Percentiles rank a stretch among this genome's conserved stretches.
Conservation (phyloP, 2,888 invertebrate genomes). For the Saturnia japonica region DNA sequence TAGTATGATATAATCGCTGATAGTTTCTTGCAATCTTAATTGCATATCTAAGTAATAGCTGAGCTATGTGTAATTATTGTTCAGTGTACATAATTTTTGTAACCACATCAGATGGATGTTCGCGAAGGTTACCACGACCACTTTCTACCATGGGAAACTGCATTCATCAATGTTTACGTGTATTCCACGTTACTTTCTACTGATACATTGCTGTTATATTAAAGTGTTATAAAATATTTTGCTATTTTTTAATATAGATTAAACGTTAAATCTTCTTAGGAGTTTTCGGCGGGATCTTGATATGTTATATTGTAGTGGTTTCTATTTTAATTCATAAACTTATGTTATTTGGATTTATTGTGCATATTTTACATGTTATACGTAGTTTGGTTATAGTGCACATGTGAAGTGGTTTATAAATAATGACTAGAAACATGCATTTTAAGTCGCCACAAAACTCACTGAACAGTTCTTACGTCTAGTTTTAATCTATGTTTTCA, state of each 20-base stretch:
- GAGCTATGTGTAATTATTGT: slow-evolving; percentile 15
- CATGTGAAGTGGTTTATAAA: too few relatives aligned
- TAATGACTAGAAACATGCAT: too few relatives aligned
- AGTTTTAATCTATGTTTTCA: too few relatives aligned
- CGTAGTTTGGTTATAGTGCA: too few relatives aligned
- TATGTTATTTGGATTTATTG: too few relatives aligned
- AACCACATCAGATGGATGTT: slow-evolving; percentile 38
- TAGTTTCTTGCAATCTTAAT: slow-evolving; percentile 1
- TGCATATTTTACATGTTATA: too few relatives aligned
- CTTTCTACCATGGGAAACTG: slow-evolving; percentile 77
- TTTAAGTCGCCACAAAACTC: too few relatives aligned
- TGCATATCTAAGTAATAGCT: slow-evolving; percentile 1
- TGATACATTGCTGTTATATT: slow-evolving; percentile 20
- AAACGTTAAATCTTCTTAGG: not conserved
- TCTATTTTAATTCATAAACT: too few relatives aligned
- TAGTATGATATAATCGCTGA: slow-evolving; percentile 1
- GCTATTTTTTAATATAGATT: not conserved
- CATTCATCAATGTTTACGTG: slow-evolving; percentile 53
- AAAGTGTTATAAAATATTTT: not conserved
- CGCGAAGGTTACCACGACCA: slow-evolving; percentile 50
- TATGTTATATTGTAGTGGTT: not conserved
- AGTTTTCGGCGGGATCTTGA: not conserved
- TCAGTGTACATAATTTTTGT: slow-evolving; percentile 40
- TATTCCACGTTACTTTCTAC: slow-evolving; percentile 38
- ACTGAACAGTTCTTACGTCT: too few relatives aligned